phyloP scores from a whole-genome alignment of 2,113 vertebrate species.

The Oryzias melastigma region DNA sequence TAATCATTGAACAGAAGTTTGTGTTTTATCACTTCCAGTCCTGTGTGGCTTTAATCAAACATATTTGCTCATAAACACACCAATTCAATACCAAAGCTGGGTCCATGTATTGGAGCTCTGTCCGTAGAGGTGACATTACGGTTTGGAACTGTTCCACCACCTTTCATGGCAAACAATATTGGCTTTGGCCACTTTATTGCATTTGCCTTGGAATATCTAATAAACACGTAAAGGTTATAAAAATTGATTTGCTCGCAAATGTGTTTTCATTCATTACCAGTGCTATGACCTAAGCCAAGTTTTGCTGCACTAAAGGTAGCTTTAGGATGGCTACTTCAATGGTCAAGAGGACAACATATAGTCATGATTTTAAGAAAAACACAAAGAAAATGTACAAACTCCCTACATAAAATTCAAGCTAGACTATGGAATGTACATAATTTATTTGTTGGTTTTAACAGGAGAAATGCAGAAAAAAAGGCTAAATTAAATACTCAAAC shows the following conservation, averaged over 20 bases:
- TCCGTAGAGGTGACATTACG: conserved; percentile 69
- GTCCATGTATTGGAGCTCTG: conserved; percentile 39
- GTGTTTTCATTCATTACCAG: conserved; percentile 69
- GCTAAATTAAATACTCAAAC: neutral
- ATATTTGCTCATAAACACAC: conserved; percentile 66
- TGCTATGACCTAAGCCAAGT: conserved; percentile 60
- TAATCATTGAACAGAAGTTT: conserved; percentile 22
- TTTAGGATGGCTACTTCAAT: conserved; percentile 26
- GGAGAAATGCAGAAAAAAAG: neutral
- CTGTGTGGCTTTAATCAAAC: conserved; percentile 64
- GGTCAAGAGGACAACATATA: too few relatives aligned
- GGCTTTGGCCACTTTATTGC: conserved; percentile 70
- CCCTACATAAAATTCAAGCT: too few relatives aligned
- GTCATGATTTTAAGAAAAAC: too few relatives aligned
- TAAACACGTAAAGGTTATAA: conserved; percentile 74
- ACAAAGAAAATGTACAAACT: too few relatives aligned
- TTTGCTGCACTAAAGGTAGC: conserved; percentile 37
- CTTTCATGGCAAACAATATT: conserved; percentile 52
- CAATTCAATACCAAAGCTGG: conserved; percentile 51
- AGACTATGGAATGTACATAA: too few relatives aligned
- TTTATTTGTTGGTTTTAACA: too few relatives aligned
- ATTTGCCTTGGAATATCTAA: conserved; percentile 69
- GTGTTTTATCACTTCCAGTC: conserved; percentile 46
- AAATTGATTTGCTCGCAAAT: conserved; percentile 72
- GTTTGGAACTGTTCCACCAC: conserved; percentile 69